A percentile compares a stretch with the other conserved stretches of the same genome.
These are phyloP conservation scores for Cololabis saira DNA, from an alignment of 2,113 vertebrate genomes.

Conservation along the genomic window DNA sequence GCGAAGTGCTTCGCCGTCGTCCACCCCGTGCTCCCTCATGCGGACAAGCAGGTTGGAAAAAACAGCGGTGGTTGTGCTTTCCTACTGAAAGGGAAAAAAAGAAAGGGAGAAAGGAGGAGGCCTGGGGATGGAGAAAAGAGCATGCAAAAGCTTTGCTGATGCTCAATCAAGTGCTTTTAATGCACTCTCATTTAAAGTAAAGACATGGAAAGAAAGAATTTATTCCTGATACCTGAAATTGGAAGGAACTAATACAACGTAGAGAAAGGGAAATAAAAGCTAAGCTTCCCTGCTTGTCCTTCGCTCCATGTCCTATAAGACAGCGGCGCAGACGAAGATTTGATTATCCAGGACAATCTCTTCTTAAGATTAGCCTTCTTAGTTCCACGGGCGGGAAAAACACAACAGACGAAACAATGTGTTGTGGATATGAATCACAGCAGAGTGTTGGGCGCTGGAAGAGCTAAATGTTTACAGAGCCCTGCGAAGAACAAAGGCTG, in stretches of 20 bases:
- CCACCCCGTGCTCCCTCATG: slow-evolving; percentile 57
- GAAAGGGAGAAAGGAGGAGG: slow-evolving; percentile 34
- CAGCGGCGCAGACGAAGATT: slow-evolving; percentile 49
- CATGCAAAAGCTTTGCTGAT: slow-evolving; percentile 33
- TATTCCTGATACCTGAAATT: slow-evolving; percentile 36
- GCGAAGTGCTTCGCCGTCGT: slow-evolving; percentile 63
- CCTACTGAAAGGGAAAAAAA: slow-evolving; percentile 49
- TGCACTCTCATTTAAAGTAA: slow-evolving; percentile 25
- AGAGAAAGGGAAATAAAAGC: slow-evolving; percentile 39
- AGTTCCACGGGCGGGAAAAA: slow-evolving; percentile 37
- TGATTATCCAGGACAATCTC: slow-evolving; percentile 61
- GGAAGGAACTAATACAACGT: slow-evolving; percentile 16
- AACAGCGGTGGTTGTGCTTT: slow-evolving; percentile 51
- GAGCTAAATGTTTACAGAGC: slow-evolving; percentile 47
- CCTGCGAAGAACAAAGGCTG: slow-evolving; percentile 64
- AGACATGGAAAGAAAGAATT: slow-evolving; percentile 12
- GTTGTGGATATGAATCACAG: slow-evolving; percentile 58
- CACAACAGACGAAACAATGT: slow-evolving; percentile 48
- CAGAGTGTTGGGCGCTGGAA: slow-evolving; percentile 22
- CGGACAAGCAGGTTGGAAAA: slow-evolving; percentile 64
- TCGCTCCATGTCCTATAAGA: slow-evolving; percentile 55
- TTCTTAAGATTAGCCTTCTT: slow-evolving; percentile 43
- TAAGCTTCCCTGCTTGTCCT: slow-evolving; percentile 55
- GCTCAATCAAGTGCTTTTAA: slow-evolving; percentile 39
- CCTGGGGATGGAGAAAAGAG: slow-evolving; percentile 15